Percentiles rank a stretch among this genome's conserved stretches.
Conservation (phyloP, 2,113 vertebrate genomes). For the Thamnaconus septentrionalis region DNA sequence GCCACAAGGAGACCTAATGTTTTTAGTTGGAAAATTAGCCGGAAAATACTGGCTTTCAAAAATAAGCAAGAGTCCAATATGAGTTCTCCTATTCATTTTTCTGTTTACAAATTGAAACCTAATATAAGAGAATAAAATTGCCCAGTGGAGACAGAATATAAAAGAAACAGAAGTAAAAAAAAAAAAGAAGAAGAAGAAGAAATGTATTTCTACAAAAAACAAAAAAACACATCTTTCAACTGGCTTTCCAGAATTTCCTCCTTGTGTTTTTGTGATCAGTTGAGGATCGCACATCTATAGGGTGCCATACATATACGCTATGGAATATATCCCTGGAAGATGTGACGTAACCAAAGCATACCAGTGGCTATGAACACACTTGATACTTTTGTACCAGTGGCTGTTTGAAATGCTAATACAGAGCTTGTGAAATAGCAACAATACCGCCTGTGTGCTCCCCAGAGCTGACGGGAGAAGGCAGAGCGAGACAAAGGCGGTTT, state of each 20-base stretch:
- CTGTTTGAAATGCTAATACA: conserved; percentile 66
- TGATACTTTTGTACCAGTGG: conserved; percentile 46
- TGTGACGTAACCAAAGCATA: conserved; percentile 41
- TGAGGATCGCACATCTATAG: conserved; percentile 1
- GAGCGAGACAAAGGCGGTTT: conserved; percentile 75
- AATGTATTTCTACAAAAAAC: background rate
- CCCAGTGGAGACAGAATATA: too few species aligned
- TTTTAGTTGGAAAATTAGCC: background rate
- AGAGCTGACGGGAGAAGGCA: conserved; percentile 49
- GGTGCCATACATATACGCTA: background rate
- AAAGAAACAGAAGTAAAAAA: too few species aligned
- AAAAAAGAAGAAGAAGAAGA: too few species aligned
- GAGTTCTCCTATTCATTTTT: too few species aligned
- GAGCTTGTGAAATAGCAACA: conserved; percentile 59
- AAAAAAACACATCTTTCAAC: background rate
- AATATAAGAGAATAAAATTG: too few species aligned
- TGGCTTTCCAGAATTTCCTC: background rate
- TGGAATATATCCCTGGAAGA: conserved; percentile 28
- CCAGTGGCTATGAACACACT: conserved; percentile 51
- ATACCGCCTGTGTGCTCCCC: conserved; percentile 67
- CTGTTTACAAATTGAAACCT: too few species aligned
- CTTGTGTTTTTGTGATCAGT: conserved; percentile 15
- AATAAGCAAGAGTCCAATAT: too few species aligned
- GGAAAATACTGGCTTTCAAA: background rate
- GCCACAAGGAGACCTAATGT: too few species aligned